These are phyloP conservation scores for Vireo altiloquus DNA, from an alignment of 2,113 vertebrate species.

Conservation along the genomic window DNA sequence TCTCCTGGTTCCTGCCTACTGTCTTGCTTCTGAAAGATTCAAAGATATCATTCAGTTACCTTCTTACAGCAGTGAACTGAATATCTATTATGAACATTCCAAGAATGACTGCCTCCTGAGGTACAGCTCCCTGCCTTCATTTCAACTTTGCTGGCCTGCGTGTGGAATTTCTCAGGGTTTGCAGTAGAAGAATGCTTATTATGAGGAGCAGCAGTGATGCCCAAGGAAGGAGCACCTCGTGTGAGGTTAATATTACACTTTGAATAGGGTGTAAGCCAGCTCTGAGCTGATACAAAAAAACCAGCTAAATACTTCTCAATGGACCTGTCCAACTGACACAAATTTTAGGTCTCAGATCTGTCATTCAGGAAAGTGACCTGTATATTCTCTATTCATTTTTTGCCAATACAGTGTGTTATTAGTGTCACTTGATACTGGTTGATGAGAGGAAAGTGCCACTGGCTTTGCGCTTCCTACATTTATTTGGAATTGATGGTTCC, in stretches of 20 bases:
- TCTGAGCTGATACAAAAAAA: background rate
- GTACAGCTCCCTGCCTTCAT: constrained; percentile 12
- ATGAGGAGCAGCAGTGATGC: background rate
- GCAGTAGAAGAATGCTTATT: background rate
- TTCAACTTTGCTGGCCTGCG: constrained; percentile 5
- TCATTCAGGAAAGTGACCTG: background rate
- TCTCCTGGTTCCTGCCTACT: background rate
- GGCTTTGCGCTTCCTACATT: background rate
- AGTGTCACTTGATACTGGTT: background rate
- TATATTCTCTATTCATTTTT: background rate
- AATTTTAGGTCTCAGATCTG: constrained; percentile 1
- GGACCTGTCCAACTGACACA: background rate
- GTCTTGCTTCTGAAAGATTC: background rate
- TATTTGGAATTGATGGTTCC: background rate
- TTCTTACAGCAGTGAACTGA: background rate
- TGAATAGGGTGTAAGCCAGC: background rate
- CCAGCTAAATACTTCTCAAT: background rate
- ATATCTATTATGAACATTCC: constrained; percentile 11
- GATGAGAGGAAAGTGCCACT: background rate
- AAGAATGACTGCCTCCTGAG: constrained; percentile 5
- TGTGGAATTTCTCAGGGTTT: constrained; percentile 7
- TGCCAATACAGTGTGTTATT: background rate
- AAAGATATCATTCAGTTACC: background rate
- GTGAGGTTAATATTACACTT: background rate
- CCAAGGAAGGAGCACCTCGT: background rate